Conservation (phyloP, 2,113 vertebrate species). For the Lichenostomus cassidix region DNA sequence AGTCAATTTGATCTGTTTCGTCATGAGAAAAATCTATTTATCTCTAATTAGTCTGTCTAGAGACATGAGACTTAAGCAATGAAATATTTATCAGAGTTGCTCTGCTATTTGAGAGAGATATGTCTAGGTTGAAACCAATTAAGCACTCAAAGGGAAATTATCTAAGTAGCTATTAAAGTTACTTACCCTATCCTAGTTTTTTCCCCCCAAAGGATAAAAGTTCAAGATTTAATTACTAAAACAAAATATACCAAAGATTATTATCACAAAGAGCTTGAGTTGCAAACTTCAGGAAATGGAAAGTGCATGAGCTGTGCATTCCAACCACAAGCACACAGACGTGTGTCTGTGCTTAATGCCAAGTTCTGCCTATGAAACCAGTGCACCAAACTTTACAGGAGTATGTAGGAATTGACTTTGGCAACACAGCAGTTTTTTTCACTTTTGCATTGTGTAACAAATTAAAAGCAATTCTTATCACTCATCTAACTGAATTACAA, state of each 20-base stretch:
- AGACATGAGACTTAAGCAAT: conserved; percentile 5
- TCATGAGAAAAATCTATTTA: conserved; percentile 12
- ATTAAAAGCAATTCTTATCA: not conserved
- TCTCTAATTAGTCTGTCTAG: not conserved
- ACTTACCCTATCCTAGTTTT: not conserved
- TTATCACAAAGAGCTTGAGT: not conserved
- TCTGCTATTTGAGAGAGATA: not conserved
- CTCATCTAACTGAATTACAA: not conserved
- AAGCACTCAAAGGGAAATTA: not conserved
- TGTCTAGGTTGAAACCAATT: not conserved
- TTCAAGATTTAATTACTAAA: not conserved
- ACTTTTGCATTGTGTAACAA: not conserved
- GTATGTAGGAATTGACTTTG: not conserved
- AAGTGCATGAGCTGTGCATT: not conserved
- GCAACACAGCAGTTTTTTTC: not conserved
- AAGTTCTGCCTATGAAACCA: not conserved
- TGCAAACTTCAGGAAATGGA: not conserved
- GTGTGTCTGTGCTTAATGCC: not conserved
- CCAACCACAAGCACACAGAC: not conserved
- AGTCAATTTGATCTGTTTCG: not conserved
- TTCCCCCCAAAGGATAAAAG: not conserved
- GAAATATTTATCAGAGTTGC: conserved; percentile 15
- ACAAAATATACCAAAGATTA: not conserved
- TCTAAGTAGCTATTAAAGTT: not conserved
- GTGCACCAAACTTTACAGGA: not conserved